These are phyloP conservation scores for Ricordea florida DNA, from an alignment of 92 coral and sea anemone species.

Conservation along the genomic window DNA sequence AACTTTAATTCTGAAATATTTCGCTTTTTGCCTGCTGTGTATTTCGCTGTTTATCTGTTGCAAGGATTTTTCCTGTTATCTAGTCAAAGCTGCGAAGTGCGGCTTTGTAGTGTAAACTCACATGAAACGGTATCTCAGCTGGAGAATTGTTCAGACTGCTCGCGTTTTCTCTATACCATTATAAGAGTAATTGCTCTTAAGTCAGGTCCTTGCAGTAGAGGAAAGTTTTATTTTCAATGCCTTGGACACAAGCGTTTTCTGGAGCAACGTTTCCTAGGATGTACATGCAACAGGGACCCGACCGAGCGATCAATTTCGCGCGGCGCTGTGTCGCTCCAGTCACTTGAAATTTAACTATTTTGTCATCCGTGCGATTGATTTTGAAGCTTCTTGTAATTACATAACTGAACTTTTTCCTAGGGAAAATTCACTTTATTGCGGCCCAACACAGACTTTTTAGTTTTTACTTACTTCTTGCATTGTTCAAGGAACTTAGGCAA, in stretches of 20 bases:
- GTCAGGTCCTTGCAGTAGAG: too few relatives aligned
- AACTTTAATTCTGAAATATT: background rate
- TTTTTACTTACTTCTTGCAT: slow-evolving; percentile 2
- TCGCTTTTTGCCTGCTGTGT: slow-evolving; percentile 7
- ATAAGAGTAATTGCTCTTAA: too few relatives aligned
- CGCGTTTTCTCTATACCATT: too few relatives aligned
- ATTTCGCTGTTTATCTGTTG: slow-evolving; percentile 31
- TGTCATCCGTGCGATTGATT: background rate
- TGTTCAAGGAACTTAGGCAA: background rate
- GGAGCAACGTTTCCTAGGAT: too few relatives aligned
- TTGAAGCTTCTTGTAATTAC: too few relatives aligned
- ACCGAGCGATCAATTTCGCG: slow-evolving; percentile 32
- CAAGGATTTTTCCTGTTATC: slow-evolving; percentile 20
- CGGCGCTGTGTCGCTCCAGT: slow-evolving; percentile 26
- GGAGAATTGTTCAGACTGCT: too few relatives aligned
- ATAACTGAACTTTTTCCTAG: too few relatives aligned
- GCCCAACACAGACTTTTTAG: too few relatives aligned
- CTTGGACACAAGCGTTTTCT: too few relatives aligned
- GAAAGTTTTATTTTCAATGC: too few relatives aligned
- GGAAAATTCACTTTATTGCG: too few relatives aligned
- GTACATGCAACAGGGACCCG: slow-evolving; percentile 34
- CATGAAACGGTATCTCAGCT: background rate
- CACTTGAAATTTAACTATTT: slow-evolving; percentile 10
- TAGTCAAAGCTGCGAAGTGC: background rate
- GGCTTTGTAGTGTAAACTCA: background rate